Evolutionary conservation across 2,888 invertebrate genomes (phyloP).

Genomic region (Nymphalis c-album): DNA sequence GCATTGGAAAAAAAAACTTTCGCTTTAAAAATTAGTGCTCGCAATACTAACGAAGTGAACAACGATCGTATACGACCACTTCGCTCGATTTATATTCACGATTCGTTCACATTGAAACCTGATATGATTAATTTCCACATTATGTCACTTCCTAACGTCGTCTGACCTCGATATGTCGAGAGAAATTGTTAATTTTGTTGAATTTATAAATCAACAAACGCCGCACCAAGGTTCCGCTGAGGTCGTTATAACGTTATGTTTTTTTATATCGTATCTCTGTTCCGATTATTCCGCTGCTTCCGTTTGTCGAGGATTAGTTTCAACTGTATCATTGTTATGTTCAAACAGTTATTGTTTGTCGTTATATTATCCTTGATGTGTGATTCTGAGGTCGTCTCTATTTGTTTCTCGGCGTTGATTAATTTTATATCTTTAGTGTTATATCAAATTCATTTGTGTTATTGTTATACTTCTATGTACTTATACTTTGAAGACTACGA

Average conservation of each 20-base stretch:
- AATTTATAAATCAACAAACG: background rate
- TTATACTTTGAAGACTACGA: no score
- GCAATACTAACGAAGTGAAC: constrained; percentile 12
- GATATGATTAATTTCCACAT: constrained; percentile 1
- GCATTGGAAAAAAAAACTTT: constrained; percentile 14
- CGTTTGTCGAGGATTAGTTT: constrained; percentile 13
- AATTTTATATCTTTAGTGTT: background rate
- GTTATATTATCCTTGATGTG: background rate
- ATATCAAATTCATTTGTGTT: background rate
- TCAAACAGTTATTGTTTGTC: constrained; percentile 4
- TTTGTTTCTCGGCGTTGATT: background rate
- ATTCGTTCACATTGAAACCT: constrained; percentile 13
- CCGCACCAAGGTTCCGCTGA: background rate
- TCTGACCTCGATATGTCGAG: constrained; percentile 3
- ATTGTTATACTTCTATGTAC: no score
- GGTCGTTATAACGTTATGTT: background rate
- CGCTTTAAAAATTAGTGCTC: constrained; percentile 18
- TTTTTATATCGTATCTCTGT: background rate
- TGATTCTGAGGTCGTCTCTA: background rate
- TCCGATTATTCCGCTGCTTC: background rate
- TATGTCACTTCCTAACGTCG: background rate
- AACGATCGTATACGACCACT: background rate
- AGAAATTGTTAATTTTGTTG: constrained; percentile 1
- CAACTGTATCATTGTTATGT: background rate
- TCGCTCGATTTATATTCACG: constrained; percentile 17